Percentiles rank a stretch among this genome's conserved stretches.
Evolutionary conservation across 2,797 vertebrate species (phyloP).

Genomic region (Hippoglossus hippoglossus): DNA sequence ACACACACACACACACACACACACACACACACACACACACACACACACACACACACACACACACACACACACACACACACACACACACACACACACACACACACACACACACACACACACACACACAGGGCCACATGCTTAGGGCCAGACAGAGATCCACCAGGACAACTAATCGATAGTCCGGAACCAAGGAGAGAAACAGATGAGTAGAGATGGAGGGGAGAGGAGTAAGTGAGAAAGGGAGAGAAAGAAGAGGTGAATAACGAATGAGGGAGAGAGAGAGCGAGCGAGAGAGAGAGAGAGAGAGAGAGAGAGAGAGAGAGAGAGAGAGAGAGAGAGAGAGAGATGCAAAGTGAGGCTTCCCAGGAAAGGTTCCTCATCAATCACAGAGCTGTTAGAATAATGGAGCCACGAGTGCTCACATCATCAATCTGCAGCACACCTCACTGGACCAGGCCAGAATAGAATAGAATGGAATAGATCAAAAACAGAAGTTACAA

Average conservation of each 20-base stretch:
- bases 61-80: conserved; percentile 41
- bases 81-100: conserved; percentile 46
- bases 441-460: conserved; percentile 38
- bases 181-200: conserved; percentile 64
- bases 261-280: conserved; percentile 27
- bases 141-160: conserved; percentile 78
- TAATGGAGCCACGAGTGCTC: conserved; percentile 69
- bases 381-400: conserved; percentile 85
- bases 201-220: conserved; percentile 49
- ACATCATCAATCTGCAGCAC: conserved; percentile 76
- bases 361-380: conserved; percentile 79
- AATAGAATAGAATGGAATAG: conserved; percentile 9
- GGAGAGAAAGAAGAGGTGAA: conserved; percentile 18
- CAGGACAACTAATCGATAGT: conserved; percentile 87
- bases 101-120: conserved; percentile 45
- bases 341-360: conserved; percentile 80
- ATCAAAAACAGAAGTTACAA: background rate
- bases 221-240: conserved; percentile 31
- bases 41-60: conserved; percentile 45
- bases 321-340: conserved; percentile 21
- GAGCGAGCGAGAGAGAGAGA: conserved; percentile 20
- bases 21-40: conserved; percentile 43
- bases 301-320: conserved; percentile 7
- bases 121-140: conserved; percentile 49
- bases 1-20: conserved; percentile 48